Evolutionary conservation across 1,140 invertebrate species (phyloP), one percentile per base, ranked within the genome.

Genomic region (Pseudobourletiella spinata): DNA sequence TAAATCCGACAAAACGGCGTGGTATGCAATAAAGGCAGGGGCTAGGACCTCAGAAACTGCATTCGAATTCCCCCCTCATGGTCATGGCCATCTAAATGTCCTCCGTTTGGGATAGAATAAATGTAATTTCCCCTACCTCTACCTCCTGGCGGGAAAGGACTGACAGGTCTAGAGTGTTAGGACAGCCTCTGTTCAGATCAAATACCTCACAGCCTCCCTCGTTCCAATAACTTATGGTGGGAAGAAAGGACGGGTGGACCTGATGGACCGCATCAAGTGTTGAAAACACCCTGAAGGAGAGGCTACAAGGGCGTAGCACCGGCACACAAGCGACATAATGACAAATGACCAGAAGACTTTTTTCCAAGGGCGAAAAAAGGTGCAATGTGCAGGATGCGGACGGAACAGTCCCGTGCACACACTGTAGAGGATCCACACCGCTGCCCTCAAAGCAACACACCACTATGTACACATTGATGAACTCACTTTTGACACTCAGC

Each of bases 261-360:
- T 48, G 44, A 48, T 39, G 32, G 32, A n/a, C 32, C 32, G 32
- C n/a, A 39, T 39, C 8, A 39, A 11, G 32, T 39, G 32, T 11
- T 39, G 32, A 39, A 39, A n/a, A 39, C n/a, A 39, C 8, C 8
- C 8, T 39, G 32, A n/a, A 11, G 32, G 32, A 39, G n/a, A n/a
- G 44, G 20, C 14, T 8, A 48, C 14, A 15, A 48, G 44, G 22
- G 18, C 22, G 20, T 18, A 48, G 6, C 14, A 11, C 14, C 6
- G 51, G 15, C 8, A 26, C 8, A 54, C 11, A 26, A 54, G 11
- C 29, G 51, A 54, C 51, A 54, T 26, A 20, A 54, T 54, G 51
- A 54, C 51, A 54, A 30, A 54, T 54, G 51, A 26, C 51, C 15
- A 30, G 51, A 54, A 28, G 28, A 54, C 29, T 28, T 54, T 25